Evolutionary conservation across 2,888 invertebrate genomes (phyloP).

Genomic region (Luperina nickerlii): DNA sequence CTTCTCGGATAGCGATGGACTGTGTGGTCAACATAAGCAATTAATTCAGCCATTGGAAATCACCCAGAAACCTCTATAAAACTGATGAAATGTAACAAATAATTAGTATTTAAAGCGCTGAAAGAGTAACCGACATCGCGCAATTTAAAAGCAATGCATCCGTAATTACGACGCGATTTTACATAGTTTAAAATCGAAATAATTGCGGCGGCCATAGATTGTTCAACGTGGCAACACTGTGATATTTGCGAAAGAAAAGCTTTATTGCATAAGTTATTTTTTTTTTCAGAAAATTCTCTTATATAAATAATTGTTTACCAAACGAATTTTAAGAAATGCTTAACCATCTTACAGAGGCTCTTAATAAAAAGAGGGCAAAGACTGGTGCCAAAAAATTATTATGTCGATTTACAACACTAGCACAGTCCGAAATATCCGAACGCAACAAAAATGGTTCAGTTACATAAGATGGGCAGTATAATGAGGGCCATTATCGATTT

Average conservation of each 20-base stretch:
- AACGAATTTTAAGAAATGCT: not conserved
- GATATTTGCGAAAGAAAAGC: not conserved
- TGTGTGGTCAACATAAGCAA: not conserved
- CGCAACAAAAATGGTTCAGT: conserved; percentile 53
- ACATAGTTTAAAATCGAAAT: conserved; percentile 39
- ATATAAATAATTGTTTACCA: not conserved
- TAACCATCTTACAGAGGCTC: not conserved
- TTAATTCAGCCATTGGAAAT: not conserved
- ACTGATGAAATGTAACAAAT: conserved; percentile 25
- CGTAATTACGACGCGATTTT: conserved; percentile 42
- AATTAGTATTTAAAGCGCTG: conserved; percentile 14
- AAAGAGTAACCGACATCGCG: conserved; percentile 33
- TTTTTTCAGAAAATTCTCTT: not conserved
- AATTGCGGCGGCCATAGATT: conserved; percentile 49
- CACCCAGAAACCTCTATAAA: not conserved
- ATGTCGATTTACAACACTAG: conserved; percentile 11
- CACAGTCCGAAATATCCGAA: conserved; percentile 23
- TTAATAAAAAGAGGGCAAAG: not conserved
- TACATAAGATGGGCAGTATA: conserved; percentile 59
- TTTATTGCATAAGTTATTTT: not conserved
- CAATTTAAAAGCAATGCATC: conserved; percentile 46
- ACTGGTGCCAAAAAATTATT: conserved; percentile 14
- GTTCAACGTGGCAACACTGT: conserved; percentile 22
- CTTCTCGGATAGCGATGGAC: too few relatives aligned
- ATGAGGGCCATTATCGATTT: conserved; percentile 67